Evolutionary conservation across 2,888 invertebrate genomes (phyloP), one percentile per base, ranked within the genome.

Genomic region (Ypsolopha sequella): DNA sequence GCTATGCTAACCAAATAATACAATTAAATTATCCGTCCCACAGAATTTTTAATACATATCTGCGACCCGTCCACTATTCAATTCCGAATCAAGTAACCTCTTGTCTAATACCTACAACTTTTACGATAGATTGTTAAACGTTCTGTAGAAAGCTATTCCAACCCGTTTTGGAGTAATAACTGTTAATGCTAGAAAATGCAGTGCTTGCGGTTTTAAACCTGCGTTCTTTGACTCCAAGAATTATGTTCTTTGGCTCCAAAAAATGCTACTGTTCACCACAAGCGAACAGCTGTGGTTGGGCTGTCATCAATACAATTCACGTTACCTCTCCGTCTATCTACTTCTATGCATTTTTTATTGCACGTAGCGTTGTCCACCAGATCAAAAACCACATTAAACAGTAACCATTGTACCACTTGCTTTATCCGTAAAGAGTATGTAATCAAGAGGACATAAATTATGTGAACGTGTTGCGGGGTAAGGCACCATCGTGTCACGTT

Each of bases 1-100:
- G 64, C 65, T 60, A 66, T 71, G 64, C 65, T 60, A 66, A 66
- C 63, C 65, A 67, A 73, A 73, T 76, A 72, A 73, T 75, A 60
- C 59, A 65, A 76, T 76, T 69, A 68, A 65, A 68, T 65, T 61
- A 56, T 61, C 66, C 61, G 64, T 69, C 67, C 61, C n/a, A n/a
- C n/a, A n/a, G n/a, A n/a, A n/a, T n/a, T n/a, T n/a, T n/a, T n/a
- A n/a, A n/a, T n/a, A n/a, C n/a, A n/a, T n/a, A n/a, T n/a, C n/a
- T n/a, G n/a, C n/a, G n/a, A n/a, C 61, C 66, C 61, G 64, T 69
- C 67, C 61, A 60, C 64, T 57, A 54, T 54, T 56, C 9, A 8
- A 43, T 43, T 43, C 14, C 13, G 3, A n/a, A 8, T 13, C 13
- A n/a, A n/a, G n/a, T n/a, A n/a, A n/a, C n/a, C n/a, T n/a, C n/a